Evolutionary conservation across 92 coral and sea anemone genomes (phyloP), one percentile per base, ranked within the genome.

Genomic region (Nematostella vectensis): DNA sequence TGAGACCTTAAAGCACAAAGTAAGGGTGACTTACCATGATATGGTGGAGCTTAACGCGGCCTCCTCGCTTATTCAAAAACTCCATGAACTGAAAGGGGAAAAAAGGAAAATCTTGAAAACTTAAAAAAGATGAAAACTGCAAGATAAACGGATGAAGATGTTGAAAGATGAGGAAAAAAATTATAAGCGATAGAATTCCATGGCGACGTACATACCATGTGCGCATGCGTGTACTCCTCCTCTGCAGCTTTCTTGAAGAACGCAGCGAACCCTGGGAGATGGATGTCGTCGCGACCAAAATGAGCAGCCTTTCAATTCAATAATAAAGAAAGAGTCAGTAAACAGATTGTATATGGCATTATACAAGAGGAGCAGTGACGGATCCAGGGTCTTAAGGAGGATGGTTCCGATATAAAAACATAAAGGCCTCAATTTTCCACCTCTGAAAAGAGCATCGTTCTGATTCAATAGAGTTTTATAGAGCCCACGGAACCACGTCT

Each of bases 221-320:
- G 73, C 11, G 98, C 98, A 68, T 91, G 96, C 48, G 81, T 70
- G 62, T 72, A 78, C 22, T 91, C 98, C 31, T 91, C 96, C 31
- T 91, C 88, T 0, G 98, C 78, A 51, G 84, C 59, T 52, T 91
- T 81, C 71, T 51, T 50, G 65, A 91, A 91, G 68, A 86, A 91
- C 73, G 75, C 81, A 75, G 72, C 78, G 54, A 91, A 91, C 26
- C 89, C 89, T 1, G 88, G 88, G 29, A 85, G 77, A 56, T 72
- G 18, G 55, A 73, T 70, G 47, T 85, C 98, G 44, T 78, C 93
- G 20, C 91, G 95, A 27, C 71, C 52, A 31, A 91, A 91, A 48
- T 91, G 95, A 47, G 65, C 65, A 27, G 96, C 82, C 98, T 91
- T 59, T 42, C 31, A 2, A 36, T 19, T 16, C 31, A 54, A 48